Conservation (phyloP, 2,888 invertebrate genomes). For the Diarsia rubi region DNA sequence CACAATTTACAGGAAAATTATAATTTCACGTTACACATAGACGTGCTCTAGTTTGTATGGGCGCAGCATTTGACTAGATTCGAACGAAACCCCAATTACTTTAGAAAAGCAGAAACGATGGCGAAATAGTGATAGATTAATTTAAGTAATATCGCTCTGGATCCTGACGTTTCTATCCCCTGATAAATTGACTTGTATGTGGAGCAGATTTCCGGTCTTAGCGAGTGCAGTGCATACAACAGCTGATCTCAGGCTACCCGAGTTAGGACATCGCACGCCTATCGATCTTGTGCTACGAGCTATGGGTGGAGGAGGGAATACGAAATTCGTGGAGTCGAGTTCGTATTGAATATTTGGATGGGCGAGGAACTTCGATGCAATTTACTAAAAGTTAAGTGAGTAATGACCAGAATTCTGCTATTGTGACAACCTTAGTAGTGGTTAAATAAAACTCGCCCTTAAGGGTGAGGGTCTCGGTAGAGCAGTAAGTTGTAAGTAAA, state of each 20-base stretch:
- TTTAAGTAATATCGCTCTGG: constrained; percentile 11
- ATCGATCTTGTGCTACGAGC: constrained; percentile 44
- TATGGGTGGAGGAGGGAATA: constrained; percentile 13
- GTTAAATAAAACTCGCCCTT: too few relatives aligned
- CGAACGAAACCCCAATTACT: not conserved
- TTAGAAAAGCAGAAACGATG: constrained; percentile 22
- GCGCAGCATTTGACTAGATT: not conserved
- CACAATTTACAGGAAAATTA: too few relatives aligned
- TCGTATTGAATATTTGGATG: not conserved
- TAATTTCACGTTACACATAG: not conserved
- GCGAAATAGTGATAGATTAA: constrained; percentile 27
- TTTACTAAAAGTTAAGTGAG: not conserved
- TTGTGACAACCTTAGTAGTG: not conserved
- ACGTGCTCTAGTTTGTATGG: not conserved
- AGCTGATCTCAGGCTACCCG: constrained; percentile 28
- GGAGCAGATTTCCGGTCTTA: constrained; percentile 43
- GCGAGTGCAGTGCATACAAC: constrained; percentile 19
- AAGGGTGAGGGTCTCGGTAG: not conserved
- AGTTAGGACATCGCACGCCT: constrained; percentile 45
- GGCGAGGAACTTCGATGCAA: too few relatives aligned
- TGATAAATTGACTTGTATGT: constrained; percentile 42
- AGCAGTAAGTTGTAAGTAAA: not conserved
- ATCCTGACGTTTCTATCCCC: constrained; percentile 32
- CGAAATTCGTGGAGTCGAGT: constrained; percentile 29
- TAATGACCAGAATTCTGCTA: not conserved